phyloP scores from a whole-genome alignment of 1,140 invertebrate genomes.

The Nilaparvata lugens region DNA sequence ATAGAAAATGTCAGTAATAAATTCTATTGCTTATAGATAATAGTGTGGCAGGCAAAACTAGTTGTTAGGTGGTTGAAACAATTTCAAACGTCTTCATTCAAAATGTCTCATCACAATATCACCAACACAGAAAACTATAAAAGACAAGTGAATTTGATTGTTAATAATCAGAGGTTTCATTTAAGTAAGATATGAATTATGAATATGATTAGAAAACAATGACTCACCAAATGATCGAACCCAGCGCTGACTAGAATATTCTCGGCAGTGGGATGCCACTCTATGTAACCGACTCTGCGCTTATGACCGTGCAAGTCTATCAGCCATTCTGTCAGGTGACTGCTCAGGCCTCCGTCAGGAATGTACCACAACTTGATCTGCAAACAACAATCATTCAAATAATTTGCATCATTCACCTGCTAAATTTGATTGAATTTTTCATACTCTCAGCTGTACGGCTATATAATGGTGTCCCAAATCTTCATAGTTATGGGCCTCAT shows the following conservation, averaged over 20 bases:
- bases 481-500: no score
- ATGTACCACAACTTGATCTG: constrained; percentile 85
- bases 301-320: constrained; percentile 83
- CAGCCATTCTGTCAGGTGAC: constrained; percentile 73
- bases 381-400: constrained; percentile 19
- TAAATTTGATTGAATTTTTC: no score
- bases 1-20: no score
- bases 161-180: background rate
- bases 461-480: no score
- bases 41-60: no score
- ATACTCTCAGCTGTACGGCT: no score
- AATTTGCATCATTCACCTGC: no score
- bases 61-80: no score
- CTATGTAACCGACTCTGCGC: constrained; percentile 73
- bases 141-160: background rate
- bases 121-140: background rate
- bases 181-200: background rate
- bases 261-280: constrained; percentile 92
- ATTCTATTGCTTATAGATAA: no score
- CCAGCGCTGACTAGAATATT: constrained; percentile 84
- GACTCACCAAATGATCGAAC: constrained; percentile 66
- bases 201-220: background rate
- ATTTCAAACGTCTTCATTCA: no score
- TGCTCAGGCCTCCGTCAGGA: constrained; percentile 73
- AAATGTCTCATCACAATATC: no score